Evolutionary conservation across 1,140 invertebrate species (phyloP), one percentile per base, ranked within the genome.

Genomic region (Brachionus rotundiformis): DNA sequence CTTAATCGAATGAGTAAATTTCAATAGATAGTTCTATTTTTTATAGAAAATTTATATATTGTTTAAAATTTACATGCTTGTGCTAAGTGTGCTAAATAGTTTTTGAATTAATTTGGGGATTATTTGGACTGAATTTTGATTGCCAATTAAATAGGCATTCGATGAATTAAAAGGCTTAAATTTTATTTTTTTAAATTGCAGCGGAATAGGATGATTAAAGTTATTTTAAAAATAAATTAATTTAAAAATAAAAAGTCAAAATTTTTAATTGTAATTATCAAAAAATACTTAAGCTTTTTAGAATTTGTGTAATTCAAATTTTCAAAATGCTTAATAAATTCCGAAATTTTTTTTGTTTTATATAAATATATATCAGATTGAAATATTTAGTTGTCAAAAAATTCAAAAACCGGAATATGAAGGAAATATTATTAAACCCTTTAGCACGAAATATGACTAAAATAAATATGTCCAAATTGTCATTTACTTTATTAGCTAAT

Each of bases 221-320:
- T 54, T 54, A 6, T 54, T 19, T 54, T 23, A 19, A 6, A 54
- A 54, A 19, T 7, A 54, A 54, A 54, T 54, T 54, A 54, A 54
- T 54, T 54, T 54, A 54, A 54, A 54, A 54, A 54, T 54, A 54
- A 54, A 54, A 54, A 54, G 47, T 54, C 47, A 54, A 54, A 25
- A 54, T 54, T 54, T 41, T 54, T 54, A 54, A 54, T 54, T 54
- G 47, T 16, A 54, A 54, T 39, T 19, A 19, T 54, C 19, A 54
- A 54, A 54, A 25, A 19, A 54, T 54, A 54, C 19, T 54, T 54
- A 54, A 19, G 47, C 16, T 54, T 54, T 3, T 54, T 54, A 54
- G 4, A 54, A 54, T 54, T 54, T 54, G 19, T 54, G 16, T 1
- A 54, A 54, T 54, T 54, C 23, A 54, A 54, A 54, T 54, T 54